Conservation (phyloP, 2,888 invertebrate genomes). For the Cecidostiba fungosa region DNA sequence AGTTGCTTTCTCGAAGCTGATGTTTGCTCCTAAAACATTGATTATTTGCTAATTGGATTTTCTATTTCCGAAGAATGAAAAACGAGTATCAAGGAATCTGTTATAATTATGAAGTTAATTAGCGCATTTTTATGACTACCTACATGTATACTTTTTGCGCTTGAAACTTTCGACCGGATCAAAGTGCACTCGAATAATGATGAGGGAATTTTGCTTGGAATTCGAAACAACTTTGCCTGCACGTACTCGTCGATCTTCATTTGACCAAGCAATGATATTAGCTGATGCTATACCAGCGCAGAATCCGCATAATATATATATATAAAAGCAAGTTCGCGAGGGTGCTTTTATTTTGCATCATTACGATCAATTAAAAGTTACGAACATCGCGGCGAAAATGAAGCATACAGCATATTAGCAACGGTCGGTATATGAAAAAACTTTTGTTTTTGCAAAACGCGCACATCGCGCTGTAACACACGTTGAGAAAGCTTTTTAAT, state of each 20-base stretch:
- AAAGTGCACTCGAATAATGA: background rate
- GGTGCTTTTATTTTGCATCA: background rate
- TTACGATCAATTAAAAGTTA: constrained; percentile 9
- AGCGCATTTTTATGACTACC: background rate
- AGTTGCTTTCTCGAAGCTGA: background rate
- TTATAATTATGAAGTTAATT: background rate
- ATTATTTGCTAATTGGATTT: background rate
- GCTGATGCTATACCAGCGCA: background rate
- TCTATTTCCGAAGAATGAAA: background rate
- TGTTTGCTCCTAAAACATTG: background rate
- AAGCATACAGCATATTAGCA: background rate
- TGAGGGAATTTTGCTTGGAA: constrained; percentile 4
- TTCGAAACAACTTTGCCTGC: background rate
- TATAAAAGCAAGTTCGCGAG: background rate
- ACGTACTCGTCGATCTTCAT: constrained; percentile 21
- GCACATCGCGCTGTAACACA: background rate
- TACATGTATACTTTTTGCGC: background rate
- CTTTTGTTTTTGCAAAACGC: background rate
- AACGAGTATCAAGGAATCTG: background rate
- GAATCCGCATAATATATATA: background rate
- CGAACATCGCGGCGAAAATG: background rate
- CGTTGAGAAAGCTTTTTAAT: background rate
- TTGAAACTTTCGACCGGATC: background rate
- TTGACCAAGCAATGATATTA: background rate
- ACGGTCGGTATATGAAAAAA: background rate